Conservation (phyloP, 2,888 invertebrate genomes). For the Clivina fossor region DNA sequence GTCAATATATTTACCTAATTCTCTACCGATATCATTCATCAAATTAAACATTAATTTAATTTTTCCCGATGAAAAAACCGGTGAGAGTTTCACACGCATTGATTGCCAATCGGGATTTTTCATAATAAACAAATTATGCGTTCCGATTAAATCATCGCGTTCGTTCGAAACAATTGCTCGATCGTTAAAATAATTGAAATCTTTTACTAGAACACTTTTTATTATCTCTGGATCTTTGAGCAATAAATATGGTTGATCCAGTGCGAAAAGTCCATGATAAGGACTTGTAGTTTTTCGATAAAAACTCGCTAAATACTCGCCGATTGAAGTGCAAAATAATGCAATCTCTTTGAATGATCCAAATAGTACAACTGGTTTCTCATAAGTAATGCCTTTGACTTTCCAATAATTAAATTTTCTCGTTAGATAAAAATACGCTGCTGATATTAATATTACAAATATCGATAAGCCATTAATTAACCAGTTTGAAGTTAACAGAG, state of each 20-base stretch:
- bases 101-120: slow-evolving; percentile 58
- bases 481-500: slow-evolving; percentile 34
- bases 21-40: slow-evolving; percentile 50
- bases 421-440: slow-evolving; percentile 47
- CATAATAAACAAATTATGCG: slow-evolving; percentile 52
- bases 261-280: slow-evolving; percentile 56
- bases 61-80: slow-evolving; percentile 59
- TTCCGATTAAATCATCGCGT: slow-evolving; percentile 51
- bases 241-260: slow-evolving; percentile 55
- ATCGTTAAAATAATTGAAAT: slow-evolving; percentile 56
- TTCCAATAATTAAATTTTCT: slow-evolving; percentile 53
- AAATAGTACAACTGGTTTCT: slow-evolving; percentile 50
- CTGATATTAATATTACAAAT: slow-evolving; percentile 35
- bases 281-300: slow-evolving; percentile 46
- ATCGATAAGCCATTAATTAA: slow-evolving; percentile 30
- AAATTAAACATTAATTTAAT: slow-evolving; percentile 57
- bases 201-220: slow-evolving; percentile 54
- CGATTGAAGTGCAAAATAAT: slow-evolving; percentile 45
- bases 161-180: slow-evolving; percentile 52
- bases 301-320: slow-evolving; percentile 47
- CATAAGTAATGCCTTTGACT: slow-evolving; percentile 48
- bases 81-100: slow-evolving; percentile 56
- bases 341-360: slow-evolving; percentile 52
- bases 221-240: slow-evolving; percentile 54
- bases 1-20: slow-evolving; percentile 45